Base-by-base conservation (phyloP, 2,797 vertebrate genomes). In the Danionella dracula region DNA sequence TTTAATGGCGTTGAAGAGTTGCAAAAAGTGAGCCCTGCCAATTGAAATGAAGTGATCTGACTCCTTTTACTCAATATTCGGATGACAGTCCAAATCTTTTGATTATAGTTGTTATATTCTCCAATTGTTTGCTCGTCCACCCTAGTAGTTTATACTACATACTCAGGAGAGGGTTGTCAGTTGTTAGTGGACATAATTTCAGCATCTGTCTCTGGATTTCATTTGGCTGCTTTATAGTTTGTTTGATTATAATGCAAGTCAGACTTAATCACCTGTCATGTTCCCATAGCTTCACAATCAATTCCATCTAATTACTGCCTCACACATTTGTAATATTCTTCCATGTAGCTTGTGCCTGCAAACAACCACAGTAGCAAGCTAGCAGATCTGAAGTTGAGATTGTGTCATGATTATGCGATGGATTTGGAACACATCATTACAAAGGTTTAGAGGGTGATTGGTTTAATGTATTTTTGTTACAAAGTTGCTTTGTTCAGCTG, bases 81-180 rank as follows among this genome's bases (percentile, higher is more conserved):
- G 27, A 49, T 16, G 35, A 57, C 44, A 46, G 49, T 11, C 44
- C 9, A 38, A 2, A 15, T 27, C 13, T 40, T 40, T 40, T 15
- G 50, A 68, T 58, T 63, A 58, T 68, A n/a, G n/a, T n/a, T n/a
- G 49, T 68, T 40, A 55, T 56, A 60, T 71, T 66, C 64, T 37
- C 68, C 62, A n/a, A 57, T 65, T 56, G 63, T 42, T 49, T 40
- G 62, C 57, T 68, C 48, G 6, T 29, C 32, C 37, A 38, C 20
- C 37, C 46, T 48, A 13, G 16, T n/a, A n/a, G 13, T 54, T 65
- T 45, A 32, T 13, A 44, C 19, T 4, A 20, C 59, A 38, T 10
- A 8, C 1, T 7, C 29, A 51, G 29, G 13, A 64, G 9, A 34
- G 27, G 38, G 17, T 15, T 16, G 15, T 64, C 17, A n/a, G n/a